Evolutionary conservation across 2,797 vertebrate genomes (phyloP).

Genomic region (Heterohyrax brucei): DNA sequence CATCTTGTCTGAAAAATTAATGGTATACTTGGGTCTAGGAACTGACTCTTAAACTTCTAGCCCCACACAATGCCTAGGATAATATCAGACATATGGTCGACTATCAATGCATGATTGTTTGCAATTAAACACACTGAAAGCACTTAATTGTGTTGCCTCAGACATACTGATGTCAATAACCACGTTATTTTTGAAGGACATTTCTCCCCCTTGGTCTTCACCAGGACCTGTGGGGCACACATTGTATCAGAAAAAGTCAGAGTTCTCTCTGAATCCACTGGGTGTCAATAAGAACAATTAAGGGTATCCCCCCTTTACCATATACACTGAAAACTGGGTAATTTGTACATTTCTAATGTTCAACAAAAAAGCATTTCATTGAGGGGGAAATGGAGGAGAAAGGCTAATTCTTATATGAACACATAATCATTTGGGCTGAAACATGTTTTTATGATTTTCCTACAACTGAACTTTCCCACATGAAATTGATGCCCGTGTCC

Average conservation of each 20-base stretch:
- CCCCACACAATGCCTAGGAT: slow-evolving; percentile 3
- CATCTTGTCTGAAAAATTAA: not conserved
- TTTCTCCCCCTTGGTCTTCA: slow-evolving; percentile 1
- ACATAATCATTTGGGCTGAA: not conserved
- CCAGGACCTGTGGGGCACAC: slow-evolving; percentile 48
- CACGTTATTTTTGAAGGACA: slow-evolving; percentile 72
- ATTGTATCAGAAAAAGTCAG: not conserved
- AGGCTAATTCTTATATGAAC: slow-evolving; percentile 11
- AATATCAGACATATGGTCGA: slow-evolving; percentile 54
- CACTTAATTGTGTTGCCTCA: slow-evolving; percentile 78
- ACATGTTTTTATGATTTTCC: not conserved
- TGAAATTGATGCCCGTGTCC: not conserved
- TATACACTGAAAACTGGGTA: slow-evolving; percentile 40
- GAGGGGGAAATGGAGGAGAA: not conserved
- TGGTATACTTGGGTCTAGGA: not conserved
- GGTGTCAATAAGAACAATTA: not conserved
- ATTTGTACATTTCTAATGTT: slow-evolving; percentile 43
- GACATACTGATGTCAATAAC: slow-evolving; percentile 80
- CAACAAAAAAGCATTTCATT: slow-evolving; percentile 38
- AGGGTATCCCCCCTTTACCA: not conserved
- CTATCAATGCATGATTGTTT: slow-evolving; percentile 80
- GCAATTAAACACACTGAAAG: slow-evolving; percentile 79
- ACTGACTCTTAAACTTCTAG: slow-evolving; percentile 66
- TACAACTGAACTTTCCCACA: not conserved
- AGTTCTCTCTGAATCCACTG: not conserved